Evolutionary conservation across 2,113 vertebrate genomes (phyloP).

Genomic region (Thamnaconus septentrionalis): DNA sequence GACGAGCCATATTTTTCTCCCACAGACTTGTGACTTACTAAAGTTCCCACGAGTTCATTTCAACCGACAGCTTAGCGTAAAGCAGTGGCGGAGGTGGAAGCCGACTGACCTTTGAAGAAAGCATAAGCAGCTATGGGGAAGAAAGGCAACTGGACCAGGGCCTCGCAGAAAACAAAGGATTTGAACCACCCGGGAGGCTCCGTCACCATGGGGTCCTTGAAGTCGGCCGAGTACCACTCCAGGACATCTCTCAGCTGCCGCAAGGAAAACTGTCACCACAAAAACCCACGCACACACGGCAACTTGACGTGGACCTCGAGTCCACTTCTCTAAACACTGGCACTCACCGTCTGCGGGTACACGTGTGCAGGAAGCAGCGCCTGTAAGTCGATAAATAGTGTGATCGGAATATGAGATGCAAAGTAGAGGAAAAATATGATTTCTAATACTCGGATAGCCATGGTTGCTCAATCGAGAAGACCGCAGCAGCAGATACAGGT

Average conservation of each 20-base stretch:
- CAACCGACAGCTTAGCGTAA: no score
- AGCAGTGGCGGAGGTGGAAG: background rate
- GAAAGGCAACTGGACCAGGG: conserved; percentile 85
- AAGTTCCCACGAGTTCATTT: background rate
- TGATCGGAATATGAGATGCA: conserved; percentile 85
- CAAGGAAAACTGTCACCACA: background rate
- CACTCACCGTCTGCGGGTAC: conserved; percentile 79
- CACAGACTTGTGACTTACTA: background rate
- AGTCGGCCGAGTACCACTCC: conserved; percentile 79
- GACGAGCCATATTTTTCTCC: background rate
- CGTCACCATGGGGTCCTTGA: conserved; percentile 85
- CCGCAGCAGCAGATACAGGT: no score
- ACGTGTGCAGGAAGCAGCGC: conserved; percentile 75
- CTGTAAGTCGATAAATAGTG: conserved; percentile 85
- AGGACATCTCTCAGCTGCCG: conserved; percentile 79
- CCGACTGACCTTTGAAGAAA: conserved; percentile 89
- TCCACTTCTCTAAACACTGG: background rate
- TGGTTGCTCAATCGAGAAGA: background rate
- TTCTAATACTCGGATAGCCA: conserved; percentile 80
- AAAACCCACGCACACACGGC: background rate
- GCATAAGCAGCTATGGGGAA: conserved; percentile 89
- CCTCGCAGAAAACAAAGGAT: conserved; percentile 85
- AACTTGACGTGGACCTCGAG: no score
- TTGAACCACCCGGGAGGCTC: conserved; percentile 86
- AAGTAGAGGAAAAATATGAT: conserved; percentile 87